phyloP scores from a whole-genome alignment of 2,113 vertebrate species.

The Alligator mississippiensis region DNA sequence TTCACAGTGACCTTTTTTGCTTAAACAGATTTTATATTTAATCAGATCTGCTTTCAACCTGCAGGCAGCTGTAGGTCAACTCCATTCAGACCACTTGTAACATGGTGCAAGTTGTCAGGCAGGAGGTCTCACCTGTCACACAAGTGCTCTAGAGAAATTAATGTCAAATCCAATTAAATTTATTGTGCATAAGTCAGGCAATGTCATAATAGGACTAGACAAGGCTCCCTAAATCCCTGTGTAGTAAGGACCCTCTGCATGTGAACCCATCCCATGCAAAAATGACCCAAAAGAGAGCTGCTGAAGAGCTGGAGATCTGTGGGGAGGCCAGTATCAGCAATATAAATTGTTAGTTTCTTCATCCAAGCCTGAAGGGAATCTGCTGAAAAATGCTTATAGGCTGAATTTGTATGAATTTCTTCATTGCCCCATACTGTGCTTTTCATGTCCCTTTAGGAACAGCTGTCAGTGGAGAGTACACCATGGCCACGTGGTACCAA shows the following conservation, averaged over 20 bases:
- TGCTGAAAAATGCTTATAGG: neutral
- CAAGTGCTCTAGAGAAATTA: accelerated
- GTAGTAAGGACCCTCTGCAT: neutral
- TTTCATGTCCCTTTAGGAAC: neutral
- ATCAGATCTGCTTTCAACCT: slow-evolving; percentile 35
- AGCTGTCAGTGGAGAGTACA: neutral
- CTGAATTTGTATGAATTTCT: neutral
- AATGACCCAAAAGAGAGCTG: neutral
- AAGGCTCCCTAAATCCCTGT: neutral
- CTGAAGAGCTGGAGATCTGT: neutral
- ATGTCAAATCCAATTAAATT: slow-evolving; percentile 15
- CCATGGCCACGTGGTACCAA: neutral
- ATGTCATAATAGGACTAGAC: neutral
- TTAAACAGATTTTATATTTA: slow-evolving; percentile 46
- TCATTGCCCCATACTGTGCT: neutral
- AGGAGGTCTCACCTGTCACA: slow-evolving; percentile 43
- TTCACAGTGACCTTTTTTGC: neutral
- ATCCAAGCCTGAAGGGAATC: neutral
- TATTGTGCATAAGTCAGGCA: neutral
- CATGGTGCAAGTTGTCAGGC: neutral
- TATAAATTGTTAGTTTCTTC: neutral
- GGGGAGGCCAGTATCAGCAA: neutral
- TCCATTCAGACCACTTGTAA: neutral
- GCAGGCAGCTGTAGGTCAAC: neutral
- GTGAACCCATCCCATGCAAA: neutral